phyloP scores from a whole-genome alignment of 1,140 invertebrate genomes.

The Centruroides sculpturatus region DNA sequence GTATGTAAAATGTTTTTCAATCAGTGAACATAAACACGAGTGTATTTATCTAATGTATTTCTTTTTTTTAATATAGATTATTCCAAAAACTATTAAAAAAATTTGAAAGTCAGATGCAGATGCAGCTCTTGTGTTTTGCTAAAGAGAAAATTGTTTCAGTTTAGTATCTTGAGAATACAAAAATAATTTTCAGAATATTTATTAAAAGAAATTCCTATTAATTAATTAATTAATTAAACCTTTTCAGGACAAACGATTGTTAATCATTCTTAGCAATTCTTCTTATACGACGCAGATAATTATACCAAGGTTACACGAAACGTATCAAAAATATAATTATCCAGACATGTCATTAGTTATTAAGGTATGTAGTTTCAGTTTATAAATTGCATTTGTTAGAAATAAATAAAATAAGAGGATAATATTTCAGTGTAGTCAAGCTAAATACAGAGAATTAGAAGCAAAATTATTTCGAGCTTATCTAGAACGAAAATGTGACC shows the following conservation, averaged over 20 bases:
- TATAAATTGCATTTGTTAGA: neutral
- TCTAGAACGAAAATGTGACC: conserved; percentile 82
- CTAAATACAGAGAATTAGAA: conserved; percentile 29
- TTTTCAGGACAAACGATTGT: conserved; percentile 48
- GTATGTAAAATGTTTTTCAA: too few relatives aligned
- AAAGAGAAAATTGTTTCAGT: conserved; percentile 12
- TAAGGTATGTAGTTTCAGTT: conserved; percentile 18
- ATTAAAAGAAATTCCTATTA: too few relatives aligned
- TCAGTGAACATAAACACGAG: too few relatives aligned
- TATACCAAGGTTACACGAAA: conserved; percentile 49
- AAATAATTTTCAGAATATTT: too few relatives aligned
- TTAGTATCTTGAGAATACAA: neutral
- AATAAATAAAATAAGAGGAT: neutral
- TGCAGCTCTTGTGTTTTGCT: conserved; percentile 16
- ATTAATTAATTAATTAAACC: neutral
- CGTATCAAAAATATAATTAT: conserved; percentile 48
- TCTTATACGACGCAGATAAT: conserved; percentile 60
- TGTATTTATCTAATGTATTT: too few relatives aligned
- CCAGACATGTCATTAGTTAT: conserved; percentile 45
- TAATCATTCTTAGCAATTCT: conserved; percentile 81
- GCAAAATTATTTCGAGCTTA: conserved; percentile 42
- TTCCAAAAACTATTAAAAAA: conserved; percentile 11
- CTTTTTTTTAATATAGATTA: conserved; percentile 5
- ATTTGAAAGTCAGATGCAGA: conserved; percentile 14
- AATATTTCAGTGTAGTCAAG: conserved; percentile 16